These are phyloP conservation scores for Gallinago jamesoni DNA, from an alignment of 2,113 vertebrate species.

Conservation along the genomic window DNA sequence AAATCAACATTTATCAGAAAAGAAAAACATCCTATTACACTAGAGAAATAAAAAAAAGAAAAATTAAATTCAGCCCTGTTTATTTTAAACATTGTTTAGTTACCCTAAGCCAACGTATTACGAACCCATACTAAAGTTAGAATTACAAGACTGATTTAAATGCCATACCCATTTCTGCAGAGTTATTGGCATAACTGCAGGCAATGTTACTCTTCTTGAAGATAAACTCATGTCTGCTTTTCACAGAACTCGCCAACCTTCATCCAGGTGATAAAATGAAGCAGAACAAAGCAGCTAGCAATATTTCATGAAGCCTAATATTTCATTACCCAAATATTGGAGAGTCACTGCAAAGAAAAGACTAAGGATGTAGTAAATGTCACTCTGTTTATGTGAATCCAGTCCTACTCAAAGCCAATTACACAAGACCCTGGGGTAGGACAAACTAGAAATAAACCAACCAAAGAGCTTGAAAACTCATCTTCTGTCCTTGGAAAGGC, in stretches of 20 bases:
- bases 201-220: conserved; percentile 90
- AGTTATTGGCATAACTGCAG: conserved; percentile 87
- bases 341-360: conserved; percentile 47
- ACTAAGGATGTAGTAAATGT: conserved; percentile 54
- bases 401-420: conserved; percentile 71
- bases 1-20: background rate
- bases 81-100: background rate
- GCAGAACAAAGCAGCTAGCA: conserved; percentile 47
- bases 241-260: conserved; percentile 43
- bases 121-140: background rate
- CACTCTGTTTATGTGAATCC: conserved; percentile 66
- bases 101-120: background rate
- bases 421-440: conserved; percentile 77
- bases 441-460: conserved; percentile 70
- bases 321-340: background rate
- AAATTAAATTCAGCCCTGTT: background rate
- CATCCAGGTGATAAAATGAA: conserved; percentile 50
- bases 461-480: conserved; percentile 77
- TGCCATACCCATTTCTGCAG: conserved; percentile 89
- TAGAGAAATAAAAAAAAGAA: background rate
- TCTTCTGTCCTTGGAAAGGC: conserved; percentile 88
- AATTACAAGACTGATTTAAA: conserved; percentile 3
- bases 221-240: conserved; percentile 85
- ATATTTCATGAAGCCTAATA: conserved; percentile 32
- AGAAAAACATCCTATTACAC: background rate